Conservation (phyloP, 2,888 invertebrate genomes). For the Malthinus flaveolus region DNA sequence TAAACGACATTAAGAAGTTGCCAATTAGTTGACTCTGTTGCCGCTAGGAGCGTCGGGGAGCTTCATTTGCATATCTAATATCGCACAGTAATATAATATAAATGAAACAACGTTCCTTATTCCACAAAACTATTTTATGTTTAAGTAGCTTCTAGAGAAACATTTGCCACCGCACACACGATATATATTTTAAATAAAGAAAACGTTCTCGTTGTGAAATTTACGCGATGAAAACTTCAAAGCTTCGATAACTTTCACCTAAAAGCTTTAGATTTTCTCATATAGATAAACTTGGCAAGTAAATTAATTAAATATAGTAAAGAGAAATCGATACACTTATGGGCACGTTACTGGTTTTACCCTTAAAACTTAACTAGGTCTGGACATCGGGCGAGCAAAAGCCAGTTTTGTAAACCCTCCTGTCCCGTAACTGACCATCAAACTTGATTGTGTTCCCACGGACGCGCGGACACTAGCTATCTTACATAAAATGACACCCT, state of each 20-base stretch:
- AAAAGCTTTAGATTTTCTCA: too few relatives aligned
- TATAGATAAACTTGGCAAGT: not conserved
- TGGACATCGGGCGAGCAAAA: slow-evolving; percentile 26
- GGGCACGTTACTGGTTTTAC: slow-evolving; percentile 28
- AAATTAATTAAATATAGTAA: slow-evolving; percentile 1
- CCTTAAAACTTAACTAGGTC: slow-evolving; percentile 19
- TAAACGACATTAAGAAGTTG: slow-evolving; percentile 58
- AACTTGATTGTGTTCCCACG: slow-evolving; percentile 44
- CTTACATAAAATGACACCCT: slow-evolving; percentile 27
- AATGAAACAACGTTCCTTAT: slow-evolving; percentile 43
- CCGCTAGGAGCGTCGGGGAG: slow-evolving; percentile 47
- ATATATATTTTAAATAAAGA: too few relatives aligned
- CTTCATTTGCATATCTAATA: slow-evolving; percentile 56
- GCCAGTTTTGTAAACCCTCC: slow-evolving; percentile 28
- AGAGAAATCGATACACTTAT: slow-evolving; percentile 23
- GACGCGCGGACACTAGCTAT: slow-evolving; percentile 33
- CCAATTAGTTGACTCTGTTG: slow-evolving; percentile 55
- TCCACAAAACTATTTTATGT: slow-evolving; percentile 30
- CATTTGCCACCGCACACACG: not conserved
- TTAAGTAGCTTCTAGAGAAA: slow-evolving; percentile 22
- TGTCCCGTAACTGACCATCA: slow-evolving; percentile 40
- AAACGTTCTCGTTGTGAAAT: too few relatives aligned
- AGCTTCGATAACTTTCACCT: too few relatives aligned
- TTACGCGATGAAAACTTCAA: too few relatives aligned
- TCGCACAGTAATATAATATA: slow-evolving; percentile 54